Base-by-base conservation (phyloP, 2,113 vertebrate species). In the Crypturellus undulatus region DNA sequence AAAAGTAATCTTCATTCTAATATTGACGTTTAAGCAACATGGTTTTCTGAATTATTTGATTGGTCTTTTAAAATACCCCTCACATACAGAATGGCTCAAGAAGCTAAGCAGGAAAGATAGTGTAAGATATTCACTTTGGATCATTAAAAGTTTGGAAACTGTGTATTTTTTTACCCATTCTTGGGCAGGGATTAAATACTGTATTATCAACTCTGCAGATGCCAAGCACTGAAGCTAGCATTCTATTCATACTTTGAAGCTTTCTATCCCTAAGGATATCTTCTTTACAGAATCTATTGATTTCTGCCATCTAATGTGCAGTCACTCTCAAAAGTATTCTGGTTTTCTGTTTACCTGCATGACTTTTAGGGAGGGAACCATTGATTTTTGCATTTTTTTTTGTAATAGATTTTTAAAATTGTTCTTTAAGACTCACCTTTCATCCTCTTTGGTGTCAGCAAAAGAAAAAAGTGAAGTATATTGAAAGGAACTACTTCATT, bases 241-340 rank as follows among this genome's bases (percentile, higher is more conserved):
- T 93, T 95, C 84, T 84, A 64, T 91, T 95, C 52, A 36, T 73
- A 79, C 51, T 30, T 96, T 91, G 64, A 86, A 94, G 47, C 45
- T 83, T 87, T 95, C 65, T 68, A 12, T 97, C 92, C 79, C 67
- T 88, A 65, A 95, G 84, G 79, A 96, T 68, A 71, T 42, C 2
- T 69, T 68, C 87, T 81, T 97, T 97, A 94, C 6, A 0, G 91
- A 62, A 94, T 82, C 51, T 92, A 94, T 94, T 96, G 95, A 97
- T 96, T 97, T 92, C 92, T 95, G 54, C 21, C 78, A 84, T 93
- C 84, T 96, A 56, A 69, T 94, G 42, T 84, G 79, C 72, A 92
- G 79, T 89, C 70, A 90, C 51, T 81, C 47, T 96, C 68, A 91
- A 82, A 95, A 93, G n/a, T 91, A 93, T 94, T 97, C 71, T 77